Percentiles rank a stretch among this genome's conserved stretches.
These are phyloP conservation scores for Anniella stebbinsi DNA, from an alignment of 2,797 vertebrate genomes.

Conservation along the genomic window DNA sequence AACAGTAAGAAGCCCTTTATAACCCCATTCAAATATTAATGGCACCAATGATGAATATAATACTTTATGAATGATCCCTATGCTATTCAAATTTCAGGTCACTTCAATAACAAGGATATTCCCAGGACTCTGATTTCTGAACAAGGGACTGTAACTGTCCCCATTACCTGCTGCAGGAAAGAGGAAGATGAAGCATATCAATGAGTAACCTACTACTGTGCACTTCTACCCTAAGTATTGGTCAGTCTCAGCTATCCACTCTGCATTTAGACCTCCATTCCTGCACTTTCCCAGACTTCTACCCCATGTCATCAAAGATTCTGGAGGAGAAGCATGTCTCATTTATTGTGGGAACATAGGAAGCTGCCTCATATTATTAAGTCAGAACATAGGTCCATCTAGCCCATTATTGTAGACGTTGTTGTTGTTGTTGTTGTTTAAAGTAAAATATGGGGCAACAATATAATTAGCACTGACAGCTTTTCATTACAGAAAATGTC, in stretches of 20 bases:
- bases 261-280: not conserved
- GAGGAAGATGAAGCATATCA: not conserved
- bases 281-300: not conserved
- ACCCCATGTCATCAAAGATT: not conserved
- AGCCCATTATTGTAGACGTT: too few species aligned
- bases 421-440: not conserved
- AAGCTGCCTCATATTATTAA: too few species aligned
- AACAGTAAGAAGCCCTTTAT: not conserved
- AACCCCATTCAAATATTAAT: not conserved
- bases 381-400: too few species aligned
- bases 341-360: not conserved
- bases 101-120: not conserved
- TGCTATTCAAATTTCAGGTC: not conserved
- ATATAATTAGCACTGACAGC: not conserved
- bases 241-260: not conserved
- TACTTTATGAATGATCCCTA: not conserved
- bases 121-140: not conserved
- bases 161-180: not conserved
- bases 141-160: not conserved
- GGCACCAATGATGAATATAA: too few species aligned
- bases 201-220: not conserved
- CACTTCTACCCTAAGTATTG: not conserved
- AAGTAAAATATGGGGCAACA: not conserved
- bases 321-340: not conserved
- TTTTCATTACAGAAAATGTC: constrained; percentile 3